Conservation (phyloP, 2,888 invertebrate species). For the Plutella xylostella region DNA sequence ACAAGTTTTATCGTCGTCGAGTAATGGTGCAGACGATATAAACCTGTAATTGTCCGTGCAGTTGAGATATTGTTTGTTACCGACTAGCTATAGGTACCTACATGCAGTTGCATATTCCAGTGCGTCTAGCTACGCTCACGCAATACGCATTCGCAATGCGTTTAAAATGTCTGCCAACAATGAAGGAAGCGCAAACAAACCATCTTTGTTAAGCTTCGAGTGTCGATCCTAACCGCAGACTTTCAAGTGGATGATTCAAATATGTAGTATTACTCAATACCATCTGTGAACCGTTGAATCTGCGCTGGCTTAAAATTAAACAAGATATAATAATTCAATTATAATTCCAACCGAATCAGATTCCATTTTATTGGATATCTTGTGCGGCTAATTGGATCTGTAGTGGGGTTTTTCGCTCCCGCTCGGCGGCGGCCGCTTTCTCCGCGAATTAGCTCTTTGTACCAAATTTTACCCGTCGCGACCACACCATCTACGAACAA, state of each 20-base stretch:
- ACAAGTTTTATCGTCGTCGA: slow-evolving; percentile 28
- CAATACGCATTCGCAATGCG: too few species aligned
- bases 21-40: slow-evolving; percentile 32
- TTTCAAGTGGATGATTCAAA: too few species aligned
- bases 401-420: slow-evolving; percentile 41
- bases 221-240: too few species aligned
- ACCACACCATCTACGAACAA: slow-evolving; percentile 37
- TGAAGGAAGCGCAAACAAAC: too few species aligned
- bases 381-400: slow-evolving; percentile 53
- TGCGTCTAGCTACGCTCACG: too few species aligned
- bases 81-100: not conserved
- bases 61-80: not conserved
- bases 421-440: slow-evolving; percentile 22
- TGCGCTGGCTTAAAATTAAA: too few species aligned
- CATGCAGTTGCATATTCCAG: too few species aligned
- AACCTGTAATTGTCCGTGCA: slow-evolving; percentile 32
- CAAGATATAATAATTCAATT: slow-evolving; percentile 31
- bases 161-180: too few species aligned
- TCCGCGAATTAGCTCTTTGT: slow-evolving; percentile 30
- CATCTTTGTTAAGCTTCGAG: too few species aligned
- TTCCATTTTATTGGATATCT: slow-evolving; percentile 43
- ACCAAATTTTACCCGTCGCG: slow-evolving; percentile 47
- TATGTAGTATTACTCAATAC: too few species aligned
- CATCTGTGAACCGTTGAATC: too few species aligned
- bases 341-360: slow-evolving; percentile 36